These are phyloP conservation scores for Motacilla alba DNA, from an alignment of 2,113 vertebrate species.

Conservation along the genomic window DNA sequence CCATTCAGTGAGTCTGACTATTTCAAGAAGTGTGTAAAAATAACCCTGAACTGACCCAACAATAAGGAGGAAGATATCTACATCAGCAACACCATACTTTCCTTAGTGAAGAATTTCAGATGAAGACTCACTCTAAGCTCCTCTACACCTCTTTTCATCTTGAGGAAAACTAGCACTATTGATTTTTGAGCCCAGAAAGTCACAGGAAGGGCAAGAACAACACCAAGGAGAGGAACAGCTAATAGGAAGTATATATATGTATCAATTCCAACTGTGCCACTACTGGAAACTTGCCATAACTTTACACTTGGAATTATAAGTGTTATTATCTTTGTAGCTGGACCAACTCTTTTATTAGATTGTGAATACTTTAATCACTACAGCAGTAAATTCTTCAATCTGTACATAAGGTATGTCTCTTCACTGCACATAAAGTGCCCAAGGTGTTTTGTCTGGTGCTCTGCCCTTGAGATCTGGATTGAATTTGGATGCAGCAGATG, in stretches of 20 bases:
- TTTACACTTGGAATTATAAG: background rate
- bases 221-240: background rate
- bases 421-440: background rate
- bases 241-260: background rate
- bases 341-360: background rate
- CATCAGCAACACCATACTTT: background rate
- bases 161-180: background rate
- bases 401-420: background rate
- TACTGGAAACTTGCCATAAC: background rate
- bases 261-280: background rate
- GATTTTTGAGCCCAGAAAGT: background rate
- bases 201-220: background rate
- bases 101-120: background rate
- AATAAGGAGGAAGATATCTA: background rate
- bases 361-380: background rate
- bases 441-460: background rate
- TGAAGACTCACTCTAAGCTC: background rate
- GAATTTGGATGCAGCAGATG: slow-evolving; percentile 17
- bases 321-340: background rate
- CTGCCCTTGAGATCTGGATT: background rate
- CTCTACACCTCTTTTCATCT: background rate
- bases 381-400: background rate
- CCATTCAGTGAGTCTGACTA: background rate
- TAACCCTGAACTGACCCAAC: background rate
- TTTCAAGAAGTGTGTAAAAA: background rate